Conservation (phyloP, 2,888 invertebrate species). For the Andrena marginata region DNA sequence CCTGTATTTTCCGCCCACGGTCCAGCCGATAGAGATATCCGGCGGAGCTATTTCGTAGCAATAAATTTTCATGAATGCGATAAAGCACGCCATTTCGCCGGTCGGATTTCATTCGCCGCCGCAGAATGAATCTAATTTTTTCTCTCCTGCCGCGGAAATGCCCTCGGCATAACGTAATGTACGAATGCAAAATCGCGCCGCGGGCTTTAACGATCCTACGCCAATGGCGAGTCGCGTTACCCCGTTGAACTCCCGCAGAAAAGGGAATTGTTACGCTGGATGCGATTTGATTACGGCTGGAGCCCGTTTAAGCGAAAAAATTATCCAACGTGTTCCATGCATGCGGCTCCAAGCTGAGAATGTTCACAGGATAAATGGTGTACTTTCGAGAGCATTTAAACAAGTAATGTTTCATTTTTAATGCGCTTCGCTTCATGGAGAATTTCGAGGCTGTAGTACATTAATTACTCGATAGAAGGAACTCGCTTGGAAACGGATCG, state of each 20-base stretch:
- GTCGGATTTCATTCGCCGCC: constrained; percentile 61
- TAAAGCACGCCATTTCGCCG: constrained; percentile 69
- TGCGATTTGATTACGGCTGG: constrained; percentile 48
- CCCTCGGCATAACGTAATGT: constrained; percentile 62
- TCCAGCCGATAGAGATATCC: constrained; percentile 63
- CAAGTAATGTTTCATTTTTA: neutral
- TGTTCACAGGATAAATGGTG: no score
- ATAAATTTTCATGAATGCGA: constrained; percentile 72
- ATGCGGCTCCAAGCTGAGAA: neutral
- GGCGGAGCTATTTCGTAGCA: constrained; percentile 57
- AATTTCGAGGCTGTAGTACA: no score
- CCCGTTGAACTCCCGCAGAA: constrained; percentile 29
- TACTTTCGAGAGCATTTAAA: neutral
- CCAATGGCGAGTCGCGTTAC: constrained; percentile 69
- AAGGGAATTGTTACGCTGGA: constrained; percentile 47
- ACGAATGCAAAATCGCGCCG: constrained; percentile 67
- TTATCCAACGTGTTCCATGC: constrained; percentile 1
- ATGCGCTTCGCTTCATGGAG: neutral
- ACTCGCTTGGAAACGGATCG: no score
- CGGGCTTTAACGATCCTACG: constrained; percentile 67
- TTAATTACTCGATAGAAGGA: no score
- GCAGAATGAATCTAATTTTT: constrained; percentile 66
- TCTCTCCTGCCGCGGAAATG: constrained; percentile 36
- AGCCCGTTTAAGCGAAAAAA: constrained; percentile 36
- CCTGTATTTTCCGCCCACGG: constrained; percentile 54